Evolutionary conservation across 2,797 vertebrate genomes (phyloP).

Genomic region (Trachurus trachurus): DNA sequence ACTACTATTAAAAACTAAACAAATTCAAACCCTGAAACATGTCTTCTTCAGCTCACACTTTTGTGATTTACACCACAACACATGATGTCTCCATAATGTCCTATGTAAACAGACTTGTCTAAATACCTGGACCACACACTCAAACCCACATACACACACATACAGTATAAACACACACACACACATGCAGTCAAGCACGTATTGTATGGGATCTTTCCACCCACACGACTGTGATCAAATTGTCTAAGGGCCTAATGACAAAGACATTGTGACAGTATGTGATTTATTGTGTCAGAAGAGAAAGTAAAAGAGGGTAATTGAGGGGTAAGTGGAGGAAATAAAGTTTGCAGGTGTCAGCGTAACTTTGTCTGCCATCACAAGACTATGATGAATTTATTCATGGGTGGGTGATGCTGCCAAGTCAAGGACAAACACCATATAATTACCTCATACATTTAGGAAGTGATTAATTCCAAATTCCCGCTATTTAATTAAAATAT

Average conservation of each 20-base stretch:
- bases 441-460: slow-evolving; percentile 82
- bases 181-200: background rate
- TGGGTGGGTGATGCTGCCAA: slow-evolving; percentile 76
- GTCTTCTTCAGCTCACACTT: too few relatives aligned
- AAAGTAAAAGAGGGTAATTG: slow-evolving; percentile 74
- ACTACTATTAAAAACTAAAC: too few relatives aligned
- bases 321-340: slow-evolving; percentile 72
- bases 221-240: slow-evolving; percentile 64
- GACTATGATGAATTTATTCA: slow-evolving; percentile 78
- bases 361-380: slow-evolving; percentile 77
- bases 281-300: slow-evolving; percentile 77
- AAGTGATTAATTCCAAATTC: slow-evolving; percentile 81
- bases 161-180: background rate
- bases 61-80: too few relatives aligned
- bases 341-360: slow-evolving; percentile 79
- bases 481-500: slow-evolving; percentile 84
- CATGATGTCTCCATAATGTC: too few relatives aligned
- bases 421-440: slow-evolving; percentile 83
- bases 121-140: too few relatives aligned
- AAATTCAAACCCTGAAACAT: too few relatives aligned
- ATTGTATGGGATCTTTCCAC: slow-evolving; percentile 53
- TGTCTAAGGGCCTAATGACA: slow-evolving; percentile 62
- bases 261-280: slow-evolving; percentile 71
- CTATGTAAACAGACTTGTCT: too few relatives aligned
- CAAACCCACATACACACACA: background rate